phyloP scores from a whole-genome alignment of 2,113 vertebrate species.

The Mormyrus lacerda region DNA sequence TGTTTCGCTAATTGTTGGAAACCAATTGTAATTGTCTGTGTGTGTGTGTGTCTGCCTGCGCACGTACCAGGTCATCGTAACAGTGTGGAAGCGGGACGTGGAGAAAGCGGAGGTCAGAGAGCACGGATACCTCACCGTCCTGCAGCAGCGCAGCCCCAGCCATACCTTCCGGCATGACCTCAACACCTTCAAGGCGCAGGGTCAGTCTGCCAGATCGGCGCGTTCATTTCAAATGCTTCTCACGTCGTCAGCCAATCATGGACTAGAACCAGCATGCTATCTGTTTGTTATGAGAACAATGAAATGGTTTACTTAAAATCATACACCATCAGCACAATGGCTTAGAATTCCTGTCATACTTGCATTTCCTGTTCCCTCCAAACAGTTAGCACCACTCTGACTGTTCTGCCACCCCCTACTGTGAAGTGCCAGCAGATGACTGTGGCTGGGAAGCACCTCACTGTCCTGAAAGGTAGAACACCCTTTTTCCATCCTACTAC shows the following conservation, averaged over 20 bases:
- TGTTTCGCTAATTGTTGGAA: neutral
- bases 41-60: neutral
- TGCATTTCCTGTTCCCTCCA: neutral
- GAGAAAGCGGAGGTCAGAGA: conserved; percentile 69
- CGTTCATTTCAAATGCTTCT: neutral
- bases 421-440: conserved; percentile 76
- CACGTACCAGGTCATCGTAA: conserved; percentile 67
- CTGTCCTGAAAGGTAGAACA: conserved; percentile 69
- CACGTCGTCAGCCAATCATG: neutral
- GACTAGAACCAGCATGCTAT: neutral
- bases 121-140: conserved; percentile 70
- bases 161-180: conserved; percentile 73
- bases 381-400: conserved; percentile 74
- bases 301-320: neutral
- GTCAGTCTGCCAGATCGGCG: conserved; percentile 39
- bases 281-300: neutral
- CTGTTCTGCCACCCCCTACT: conserved; percentile 73
- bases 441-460: conserved; percentile 76
- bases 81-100: conserved; percentile 72
- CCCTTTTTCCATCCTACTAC: neutral
- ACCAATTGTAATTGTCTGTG: neutral
- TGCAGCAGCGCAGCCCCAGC: conserved; percentile 70
- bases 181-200: conserved; percentile 75
- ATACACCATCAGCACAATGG: neutral
- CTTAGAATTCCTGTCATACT: neutral